Evolutionary conservation across 2,113 vertebrate genomes (phyloP).

Genomic region (Dascyllus trimaculatus): DNA sequence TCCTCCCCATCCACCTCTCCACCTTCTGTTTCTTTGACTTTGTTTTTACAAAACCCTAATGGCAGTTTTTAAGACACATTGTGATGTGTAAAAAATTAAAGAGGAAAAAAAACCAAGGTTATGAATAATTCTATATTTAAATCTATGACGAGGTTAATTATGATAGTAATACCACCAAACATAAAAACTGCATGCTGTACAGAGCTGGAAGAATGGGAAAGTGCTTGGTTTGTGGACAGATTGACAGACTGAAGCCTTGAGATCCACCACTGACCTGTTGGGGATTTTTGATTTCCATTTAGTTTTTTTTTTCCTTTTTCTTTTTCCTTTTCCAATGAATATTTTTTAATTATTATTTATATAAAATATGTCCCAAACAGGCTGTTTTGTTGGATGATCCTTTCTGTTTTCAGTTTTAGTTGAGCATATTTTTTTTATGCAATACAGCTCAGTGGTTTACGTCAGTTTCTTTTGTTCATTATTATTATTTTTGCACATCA

Average conservation of each 20-base stretch:
- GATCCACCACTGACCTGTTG: slow-evolving; percentile 57
- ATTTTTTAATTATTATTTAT: slow-evolving; percentile 89
- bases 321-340: slow-evolving; percentile 74
- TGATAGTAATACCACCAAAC: slow-evolving; percentile 60
- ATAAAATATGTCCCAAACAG: slow-evolving; percentile 84
- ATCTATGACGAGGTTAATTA: slow-evolving; percentile 67
- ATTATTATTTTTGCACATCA: not conserved
- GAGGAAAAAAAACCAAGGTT: slow-evolving; percentile 50
- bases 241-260: slow-evolving; percentile 62
- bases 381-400: slow-evolving; percentile 72
- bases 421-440: slow-evolving; percentile 40
- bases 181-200: slow-evolving; percentile 82
- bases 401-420: slow-evolving; percentile 53
- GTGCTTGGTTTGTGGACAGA: slow-evolving; percentile 60
- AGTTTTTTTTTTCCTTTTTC: slow-evolving; percentile 49
- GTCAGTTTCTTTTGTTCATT: not conserved
- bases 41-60: slow-evolving; percentile 77
- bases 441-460: slow-evolving; percentile 31
- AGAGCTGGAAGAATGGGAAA: slow-evolving; percentile 71
- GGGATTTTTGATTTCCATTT: slow-evolving; percentile 68
- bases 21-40: slow-evolving; percentile 74
- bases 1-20: not conserved
- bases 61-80: slow-evolving; percentile 80
- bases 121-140: slow-evolving; percentile 81
- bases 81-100: slow-evolving; percentile 77